Base-by-base conservation (phyloP, 1,140 invertebrate species). In the Trichogramma pretiosum region DNA sequence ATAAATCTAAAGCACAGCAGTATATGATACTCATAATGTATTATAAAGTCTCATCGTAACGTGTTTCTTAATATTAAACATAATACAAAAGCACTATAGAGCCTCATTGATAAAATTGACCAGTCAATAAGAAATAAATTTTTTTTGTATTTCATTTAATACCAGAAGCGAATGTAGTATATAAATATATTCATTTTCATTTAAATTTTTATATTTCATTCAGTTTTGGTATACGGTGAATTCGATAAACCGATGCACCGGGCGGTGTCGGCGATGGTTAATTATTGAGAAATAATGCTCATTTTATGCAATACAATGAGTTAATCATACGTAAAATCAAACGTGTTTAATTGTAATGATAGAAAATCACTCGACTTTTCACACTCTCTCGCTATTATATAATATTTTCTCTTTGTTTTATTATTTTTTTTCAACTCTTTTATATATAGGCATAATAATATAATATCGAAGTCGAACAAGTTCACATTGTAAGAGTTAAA, bases 1-100 rank as follows among this genome's bases (percentile, higher is more conserved):
- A 60, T 60, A 55, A 52, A 59, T 59, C 59, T 61, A 61, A 54
- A 58, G 57, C 57, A 61, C 59, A 58, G 56, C 56, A 55, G 48
- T 58, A 50, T 50, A 38, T 34, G 41, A 50, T 45, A 45, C 48
- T 50, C 42, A 40, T 39, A 45, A 38, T 7, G 5, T 43, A 33
- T 44, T 49, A 44, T 38, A 44, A 50, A 50, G 48, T 50, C 42
- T 50, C 48, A 45, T 50, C 43, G 28, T 50, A 50, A 40, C 41
- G 28, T 46, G 13, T 45, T 13, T 23, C 24, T 42, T 32, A 38
- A 39, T n/a, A 40, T 33, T 19, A 45, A 50, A 45, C 22, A 32
- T 35, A 46, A 45, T 45, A 46, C 28, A 50, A 45, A 50, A 50
- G 37, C 37, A 28, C 42, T 50, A 40, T 41, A 50, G 36, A 45